A percentile compares a stretch with the other conserved stretches of the same genome.
Evolutionary conservation across 2,888 invertebrate species (phyloP).

Genomic region (Ophioninae sp.): DNA sequence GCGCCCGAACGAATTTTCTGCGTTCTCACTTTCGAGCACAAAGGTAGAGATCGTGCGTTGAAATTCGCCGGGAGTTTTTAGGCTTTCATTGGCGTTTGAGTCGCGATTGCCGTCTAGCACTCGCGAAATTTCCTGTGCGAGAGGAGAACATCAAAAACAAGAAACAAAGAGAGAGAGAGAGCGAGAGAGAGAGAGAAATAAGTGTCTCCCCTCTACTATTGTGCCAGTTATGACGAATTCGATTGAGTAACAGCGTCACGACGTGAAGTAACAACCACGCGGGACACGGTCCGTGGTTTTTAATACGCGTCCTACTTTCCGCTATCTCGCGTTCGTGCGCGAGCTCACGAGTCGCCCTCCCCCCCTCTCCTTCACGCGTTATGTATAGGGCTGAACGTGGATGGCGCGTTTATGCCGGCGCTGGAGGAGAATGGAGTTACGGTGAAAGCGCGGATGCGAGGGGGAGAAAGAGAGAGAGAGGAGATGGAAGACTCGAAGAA

Average conservation of each 20-base stretch:
- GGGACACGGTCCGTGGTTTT: constrained; percentile 80
- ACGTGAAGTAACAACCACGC: constrained; percentile 71
- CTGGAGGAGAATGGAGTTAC: constrained; percentile 6
- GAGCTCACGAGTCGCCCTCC: constrained; percentile 56
- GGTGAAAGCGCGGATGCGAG: constrained; percentile 10
- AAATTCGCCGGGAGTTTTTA: neutral
- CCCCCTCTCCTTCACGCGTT: constrained; percentile 11
- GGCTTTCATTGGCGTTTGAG: neutral
- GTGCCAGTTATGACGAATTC: constrained; percentile 79
- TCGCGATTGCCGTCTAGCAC: neutral
- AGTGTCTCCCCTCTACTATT: constrained; percentile 50
- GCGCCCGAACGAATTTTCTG: constrained; percentile 6
- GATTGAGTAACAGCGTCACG: constrained; percentile 77
- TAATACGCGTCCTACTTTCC: constrained; percentile 81
- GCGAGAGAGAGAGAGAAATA: constrained; percentile 9
- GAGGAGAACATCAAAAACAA: neutral
- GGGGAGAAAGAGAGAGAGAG: constrained; percentile 41
- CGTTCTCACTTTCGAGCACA: neutral
- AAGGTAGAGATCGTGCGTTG: neutral
- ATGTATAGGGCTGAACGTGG: constrained; percentile 13
- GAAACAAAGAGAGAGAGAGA: neutral
- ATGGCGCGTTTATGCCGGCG: constrained; percentile 30
- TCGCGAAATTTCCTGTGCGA: neutral
- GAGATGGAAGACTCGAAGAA: constrained; percentile 31
- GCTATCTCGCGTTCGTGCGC: constrained; percentile 71